Evolutionary conservation across 2,888 invertebrate species (phyloP), one percentile per base, ranked within the genome.

Genomic region (Mythimna ferrago): DNA sequence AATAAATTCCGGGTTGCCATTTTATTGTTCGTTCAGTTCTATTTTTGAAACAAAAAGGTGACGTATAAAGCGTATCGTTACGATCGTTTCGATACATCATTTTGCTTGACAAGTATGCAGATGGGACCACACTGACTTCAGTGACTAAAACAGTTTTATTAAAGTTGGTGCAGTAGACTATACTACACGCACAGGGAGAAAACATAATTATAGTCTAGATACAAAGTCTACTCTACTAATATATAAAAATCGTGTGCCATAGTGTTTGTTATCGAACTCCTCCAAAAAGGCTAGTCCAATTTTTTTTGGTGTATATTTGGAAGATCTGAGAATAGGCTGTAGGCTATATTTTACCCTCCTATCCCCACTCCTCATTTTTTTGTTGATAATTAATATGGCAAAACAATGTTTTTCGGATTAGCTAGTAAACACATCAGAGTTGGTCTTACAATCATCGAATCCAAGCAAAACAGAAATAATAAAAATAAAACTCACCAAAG

Each of bases 61-160:
- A 78, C 70, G 71, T 76, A 78, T 81, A 54, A 78, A 76, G 71
- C 80, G 73, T 77, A 82, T 77, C 74, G 81, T 69, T 70, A 60
- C 71, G 73, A 83, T 86, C 76, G 81, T 68, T 71, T 63, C 72
- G 73, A 84, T 87, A 81, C 64, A 83, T 87, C 86, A 86, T 72
- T 79, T 78, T 71, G 58, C 53, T 76, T 78, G 85, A 83, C 82
- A 83, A 71, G 65, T 73, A 71, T 78, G 78, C 86, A 86, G 84
- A 86, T 86, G 83, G 61, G 86, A 48, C 81, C 65, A 62, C 41
- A 48, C 48, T 61, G 72, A 74, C 60, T 71, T 71, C 7, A 21
- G 44, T 53, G n/a, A 32, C 71, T 19, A 48, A 54, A 38, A 72
- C 32, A 41, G 26, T 48, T 60, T 26, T 53, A n/a, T 19, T 19